A percentile compares a stretch with the other conserved stretches of the same genome.
Evolutionary conservation across 2,888 invertebrate genomes (phyloP).

Genomic region (Macropis europaea): DNA sequence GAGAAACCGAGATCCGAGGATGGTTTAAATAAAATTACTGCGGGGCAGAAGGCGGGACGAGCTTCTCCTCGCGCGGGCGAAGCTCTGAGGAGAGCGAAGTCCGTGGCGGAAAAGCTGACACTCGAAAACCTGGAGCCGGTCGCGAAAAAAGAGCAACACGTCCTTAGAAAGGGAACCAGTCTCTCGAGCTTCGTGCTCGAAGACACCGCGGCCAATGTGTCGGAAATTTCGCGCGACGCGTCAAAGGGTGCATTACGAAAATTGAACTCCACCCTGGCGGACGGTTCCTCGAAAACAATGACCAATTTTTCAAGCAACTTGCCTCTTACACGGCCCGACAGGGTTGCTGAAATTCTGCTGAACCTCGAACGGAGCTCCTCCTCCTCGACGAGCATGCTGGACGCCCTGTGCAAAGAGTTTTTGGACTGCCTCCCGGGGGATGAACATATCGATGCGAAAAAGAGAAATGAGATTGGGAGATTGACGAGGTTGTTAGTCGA

Average conservation of each 20-base stretch:
- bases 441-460: conserved; percentile 8
- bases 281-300: background rate
- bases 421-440: conserved; percentile 31
- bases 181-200: conserved; percentile 16
- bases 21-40: background rate
- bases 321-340: conserved; percentile 43
- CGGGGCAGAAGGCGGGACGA: background rate
- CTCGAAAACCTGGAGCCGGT: background rate
- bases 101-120: conserved; percentile 22
- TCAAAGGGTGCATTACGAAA: background rate
- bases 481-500: conserved; percentile 70
- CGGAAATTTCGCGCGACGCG: background rate
- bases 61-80: background rate
- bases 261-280: background rate
- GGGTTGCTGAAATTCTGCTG: conserved; percentile 52
- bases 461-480: conserved; percentile 51
- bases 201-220: background rate
- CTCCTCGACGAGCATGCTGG: conserved; percentile 51
- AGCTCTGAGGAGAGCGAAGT: conserved; percentile 40
- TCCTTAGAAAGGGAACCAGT: conserved; percentile 40
- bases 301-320: background rate
- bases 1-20: background rate
- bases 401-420: conserved; percentile 63
- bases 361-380: conserved; percentile 25
- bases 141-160: background rate